Evolutionary conservation across 2,888 invertebrate genomes (phyloP), one percentile per base, ranked within the genome.

Genomic region (Sphecodes monilicornis): DNA sequence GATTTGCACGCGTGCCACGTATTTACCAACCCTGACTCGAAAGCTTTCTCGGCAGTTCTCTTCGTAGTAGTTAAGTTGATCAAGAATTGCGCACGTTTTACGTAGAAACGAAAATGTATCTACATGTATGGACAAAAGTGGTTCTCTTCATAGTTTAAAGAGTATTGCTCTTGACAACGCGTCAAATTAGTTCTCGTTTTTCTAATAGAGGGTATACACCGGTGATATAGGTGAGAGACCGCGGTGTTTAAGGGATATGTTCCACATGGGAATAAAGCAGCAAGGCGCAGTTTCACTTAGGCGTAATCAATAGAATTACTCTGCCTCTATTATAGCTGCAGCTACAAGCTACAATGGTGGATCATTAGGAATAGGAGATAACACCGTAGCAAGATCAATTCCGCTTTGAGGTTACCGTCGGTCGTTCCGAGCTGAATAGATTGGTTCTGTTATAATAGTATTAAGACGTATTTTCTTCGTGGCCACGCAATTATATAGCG

Each of bases 301-400:
- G 76, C 84, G 82, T 79, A 90, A 90, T 90, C 90, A 89, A 90
- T 90, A 90, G 90, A 80, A 90, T 90, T 90, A 90, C 77, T 75
- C 76, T 46, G 82, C 69, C 74, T 82, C 88, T 84, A 90, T 90
- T 88, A 88, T 86, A 81, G 76, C 76, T 78, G 81, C 78, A 75
- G 80, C 80, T 80, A 82, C 77, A 76, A 78, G 82, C 57, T 78
- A 88, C 90, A 90, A 90, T 89, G 88, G 90, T 89, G 85, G 89
- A 89, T 90, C 90, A 90, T 90, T 90, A 90, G 90, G 90, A 90
- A 90, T 88, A 84, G 84, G 83, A 89, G 89, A 86, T 90, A 89
- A 89, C 87, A 82, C 89, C 74, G 89, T 84, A 86, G 88, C 84
- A 88, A 85, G 90, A 90, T 90, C 90, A 84, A 90, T 90, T 89